A percentile compares a stretch with the other conserved stretches of the same genome.
Conservation (phyloP, 1,140 invertebrate genomes). For the Meloidogyne chitwoodi region DNA sequence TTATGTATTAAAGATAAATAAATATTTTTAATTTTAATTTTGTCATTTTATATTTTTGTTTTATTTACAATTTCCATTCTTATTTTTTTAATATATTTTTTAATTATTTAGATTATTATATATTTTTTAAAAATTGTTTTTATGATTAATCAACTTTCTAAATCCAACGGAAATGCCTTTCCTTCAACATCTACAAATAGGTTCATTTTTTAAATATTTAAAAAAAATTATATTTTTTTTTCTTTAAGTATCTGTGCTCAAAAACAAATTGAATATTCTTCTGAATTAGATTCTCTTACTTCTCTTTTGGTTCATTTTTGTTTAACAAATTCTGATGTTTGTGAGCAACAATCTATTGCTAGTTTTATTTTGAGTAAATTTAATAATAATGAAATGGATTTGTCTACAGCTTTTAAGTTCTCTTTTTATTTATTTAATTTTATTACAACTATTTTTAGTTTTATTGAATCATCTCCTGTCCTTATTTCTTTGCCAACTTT, state of each 20-base stretch:
- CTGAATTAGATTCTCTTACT: slow-evolving; percentile 23
- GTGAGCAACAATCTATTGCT: slow-evolving; percentile 31
- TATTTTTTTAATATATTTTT: not conserved
- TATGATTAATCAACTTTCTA: not conserved
- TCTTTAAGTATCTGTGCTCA: not conserved
- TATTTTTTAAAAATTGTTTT: not conserved
- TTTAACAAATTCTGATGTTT: slow-evolving; percentile 15
- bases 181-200: not conserved
- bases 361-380: slow-evolving; percentile 22
- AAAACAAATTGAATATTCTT: not conserved
- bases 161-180: not conserved
- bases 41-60: not conserved
- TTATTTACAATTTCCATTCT: not conserved
- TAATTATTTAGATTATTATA: not conserved
- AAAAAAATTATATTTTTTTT: not conserved
- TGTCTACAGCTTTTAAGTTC: slow-evolving; percentile 17
- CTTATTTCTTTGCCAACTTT: not conserved
- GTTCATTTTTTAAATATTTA: not conserved
- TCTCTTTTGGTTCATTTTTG: slow-evolving; percentile 27
- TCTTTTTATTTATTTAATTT: slow-evolving; percentile 18
- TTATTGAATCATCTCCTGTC: not conserved
- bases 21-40: not conserved
- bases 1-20: not conserved
- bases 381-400: slow-evolving; percentile 9
- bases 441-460: not conserved